Evolutionary conservation across 2,888 invertebrate genomes (phyloP).

Genomic region (Tromatobia lineatoria): DNA sequence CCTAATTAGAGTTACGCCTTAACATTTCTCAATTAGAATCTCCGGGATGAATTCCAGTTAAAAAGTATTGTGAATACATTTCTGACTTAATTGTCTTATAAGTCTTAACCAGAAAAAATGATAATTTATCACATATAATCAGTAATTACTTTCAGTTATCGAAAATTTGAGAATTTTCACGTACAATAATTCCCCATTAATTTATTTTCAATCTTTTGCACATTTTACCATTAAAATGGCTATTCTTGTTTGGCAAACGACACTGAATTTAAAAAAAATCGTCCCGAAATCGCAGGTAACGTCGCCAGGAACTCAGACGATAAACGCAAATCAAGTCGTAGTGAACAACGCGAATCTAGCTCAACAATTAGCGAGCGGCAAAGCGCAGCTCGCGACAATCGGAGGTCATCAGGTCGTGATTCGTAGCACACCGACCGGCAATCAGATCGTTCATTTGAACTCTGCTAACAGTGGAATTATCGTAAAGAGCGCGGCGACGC

Average conservation of each 20-base stretch:
- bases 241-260: no score
- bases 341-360: slow-evolving; percentile 91
- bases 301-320: slow-evolving; percentile 81
- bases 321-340: slow-evolving; percentile 89
- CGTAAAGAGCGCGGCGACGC: slow-evolving; percentile 79
- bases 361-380: slow-evolving; percentile 93
- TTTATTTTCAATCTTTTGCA: no score
- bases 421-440: slow-evolving; percentile 89
- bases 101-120: no score
- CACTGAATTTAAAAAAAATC: not conserved
- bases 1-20: no score
- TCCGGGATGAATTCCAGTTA: no score
- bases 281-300: slow-evolving; percentile 82
- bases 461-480: slow-evolving; percentile 80
- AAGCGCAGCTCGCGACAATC: slow-evolving; percentile 93
- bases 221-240: not conserved
- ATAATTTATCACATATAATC: no score
- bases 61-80: no score
- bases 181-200: no score
- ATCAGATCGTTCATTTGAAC: slow-evolving; percentile 89
- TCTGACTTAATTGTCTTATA: no score
- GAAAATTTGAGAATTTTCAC: no score
- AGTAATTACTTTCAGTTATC: no score
- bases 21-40: no score
- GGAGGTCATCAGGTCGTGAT: slow-evolving; percentile 95